phyloP scores from a whole-genome alignment of 2,113 vertebrate genomes.

The Hemichromis elongatus region DNA sequence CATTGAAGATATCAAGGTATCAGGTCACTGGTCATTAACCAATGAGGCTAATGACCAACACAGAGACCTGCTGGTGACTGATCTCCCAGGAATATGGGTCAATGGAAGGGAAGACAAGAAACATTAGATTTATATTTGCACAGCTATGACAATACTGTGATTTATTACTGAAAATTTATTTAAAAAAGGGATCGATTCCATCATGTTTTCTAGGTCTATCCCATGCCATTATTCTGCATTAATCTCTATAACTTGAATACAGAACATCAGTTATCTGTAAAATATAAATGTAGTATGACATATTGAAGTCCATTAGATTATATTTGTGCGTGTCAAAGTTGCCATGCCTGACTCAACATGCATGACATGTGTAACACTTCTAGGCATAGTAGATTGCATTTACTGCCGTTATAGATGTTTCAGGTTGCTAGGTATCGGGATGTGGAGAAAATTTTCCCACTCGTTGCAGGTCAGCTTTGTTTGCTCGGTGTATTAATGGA shows the following conservation, averaged over 20 bases:
- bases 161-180: not conserved
- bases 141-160: not conserved
- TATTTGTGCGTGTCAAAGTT: not conserved
- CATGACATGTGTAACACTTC: not conserved
- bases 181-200: not conserved
- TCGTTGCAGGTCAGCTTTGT: not conserved
- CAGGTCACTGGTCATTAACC: not conserved
- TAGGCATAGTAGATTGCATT: not conserved
- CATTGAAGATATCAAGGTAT: not conserved
- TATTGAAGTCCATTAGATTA: not conserved
- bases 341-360: not conserved
- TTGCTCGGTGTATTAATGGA: not conserved
- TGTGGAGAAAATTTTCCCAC: not conserved
- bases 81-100: conserved; percentile 6
- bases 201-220: not conserved
- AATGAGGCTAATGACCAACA: not conserved
- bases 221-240: not conserved
- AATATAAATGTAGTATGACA: not conserved
- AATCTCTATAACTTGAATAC: conserved; percentile 1
- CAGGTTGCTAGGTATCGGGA: conserved; percentile 30
- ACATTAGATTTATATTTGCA: not conserved
- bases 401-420: not conserved
- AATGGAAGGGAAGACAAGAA: not conserved
- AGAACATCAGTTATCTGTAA: not conserved
- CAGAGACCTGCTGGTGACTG: not conserved